Evolutionary conservation across 1,140 invertebrate genomes (phyloP).

Genomic region (Bactericera cockerelli): DNA sequence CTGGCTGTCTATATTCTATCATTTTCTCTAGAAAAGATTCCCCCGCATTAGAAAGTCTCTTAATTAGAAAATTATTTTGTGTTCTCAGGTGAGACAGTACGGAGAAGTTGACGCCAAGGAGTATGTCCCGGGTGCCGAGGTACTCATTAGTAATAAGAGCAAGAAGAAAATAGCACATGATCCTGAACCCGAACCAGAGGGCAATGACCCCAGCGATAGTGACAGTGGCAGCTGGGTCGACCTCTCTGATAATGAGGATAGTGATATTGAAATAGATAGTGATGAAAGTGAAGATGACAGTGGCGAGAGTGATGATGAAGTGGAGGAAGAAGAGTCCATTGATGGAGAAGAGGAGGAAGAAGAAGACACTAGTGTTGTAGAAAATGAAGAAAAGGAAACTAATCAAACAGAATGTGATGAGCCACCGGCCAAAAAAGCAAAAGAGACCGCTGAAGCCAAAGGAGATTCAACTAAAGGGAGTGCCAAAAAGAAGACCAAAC

Average conservation of each 20-base stretch:
- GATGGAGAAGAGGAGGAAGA: conserved; percentile 19
- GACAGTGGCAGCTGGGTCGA: conserved; percentile 58
- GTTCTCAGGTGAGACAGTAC: conserved; percentile 38
- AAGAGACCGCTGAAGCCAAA: conserved; percentile 22
- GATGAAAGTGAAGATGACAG: too few species aligned
- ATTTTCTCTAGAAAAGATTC: too few species aligned
- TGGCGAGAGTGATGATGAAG: conserved; percentile 18
- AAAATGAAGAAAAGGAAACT: too few species aligned
- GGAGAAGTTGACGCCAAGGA: conserved; percentile 64
- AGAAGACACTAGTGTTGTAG: too few species aligned
- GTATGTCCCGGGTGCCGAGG: conserved; percentile 81
- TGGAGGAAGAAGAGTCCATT: conserved; percentile 23
- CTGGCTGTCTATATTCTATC: too few species aligned
- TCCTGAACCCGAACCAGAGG: conserved; percentile 28
- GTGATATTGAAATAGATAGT: conserved; percentile 23
- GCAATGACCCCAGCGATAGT: conserved; percentile 28
- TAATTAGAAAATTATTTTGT: too few species aligned
- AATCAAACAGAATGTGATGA: too few species aligned
- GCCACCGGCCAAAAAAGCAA: conserved; percentile 10
- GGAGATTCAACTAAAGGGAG: conserved; percentile 21
- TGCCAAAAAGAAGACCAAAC: conserved; percentile 1
- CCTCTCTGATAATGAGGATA: conserved; percentile 46
- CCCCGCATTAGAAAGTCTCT: too few species aligned
- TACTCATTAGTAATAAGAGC: conserved; percentile 44
- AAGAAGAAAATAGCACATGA: too few species aligned